Conservation (phyloP, 2,113 vertebrate genomes). For the Pimephales promelas region DNA sequence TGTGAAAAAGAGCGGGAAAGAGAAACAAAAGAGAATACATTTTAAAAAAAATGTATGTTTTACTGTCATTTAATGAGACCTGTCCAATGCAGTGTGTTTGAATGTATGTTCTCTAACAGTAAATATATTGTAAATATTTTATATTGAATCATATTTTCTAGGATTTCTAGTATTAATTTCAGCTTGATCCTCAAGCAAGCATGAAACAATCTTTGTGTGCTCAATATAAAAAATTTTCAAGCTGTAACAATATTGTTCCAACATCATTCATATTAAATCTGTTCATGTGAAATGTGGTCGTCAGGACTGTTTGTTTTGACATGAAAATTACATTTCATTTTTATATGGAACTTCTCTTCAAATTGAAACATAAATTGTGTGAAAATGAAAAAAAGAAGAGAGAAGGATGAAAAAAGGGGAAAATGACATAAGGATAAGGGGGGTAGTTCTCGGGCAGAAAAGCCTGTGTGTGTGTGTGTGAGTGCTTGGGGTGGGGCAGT, state of each 20-base stretch:
- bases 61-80: background rate
- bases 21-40: conserved; percentile 2
- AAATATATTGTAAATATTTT: background rate
- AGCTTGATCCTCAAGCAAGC: conserved; percentile 6
- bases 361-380: background rate
- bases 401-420: conserved; percentile 20
- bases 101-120: background rate
- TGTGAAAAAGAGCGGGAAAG: conserved; percentile 20
- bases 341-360: background rate
- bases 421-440: conserved; percentile 22
- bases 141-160: background rate
- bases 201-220: background rate
- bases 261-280: background rate
- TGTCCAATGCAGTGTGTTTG: background rate
- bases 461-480: background rate
- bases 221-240: background rate
- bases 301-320: background rate
- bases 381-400: background rate
- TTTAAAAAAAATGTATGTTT: background rate
- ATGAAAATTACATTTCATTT: background rate
- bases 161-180: background rate
- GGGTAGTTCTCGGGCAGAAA: conserved; percentile 29
- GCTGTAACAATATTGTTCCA: background rate
- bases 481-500: conserved; percentile 32
- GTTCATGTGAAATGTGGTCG: background rate